Conservation (phyloP, 2,888 invertebrate genomes). For the Chrysomela aeneicollis region DNA sequence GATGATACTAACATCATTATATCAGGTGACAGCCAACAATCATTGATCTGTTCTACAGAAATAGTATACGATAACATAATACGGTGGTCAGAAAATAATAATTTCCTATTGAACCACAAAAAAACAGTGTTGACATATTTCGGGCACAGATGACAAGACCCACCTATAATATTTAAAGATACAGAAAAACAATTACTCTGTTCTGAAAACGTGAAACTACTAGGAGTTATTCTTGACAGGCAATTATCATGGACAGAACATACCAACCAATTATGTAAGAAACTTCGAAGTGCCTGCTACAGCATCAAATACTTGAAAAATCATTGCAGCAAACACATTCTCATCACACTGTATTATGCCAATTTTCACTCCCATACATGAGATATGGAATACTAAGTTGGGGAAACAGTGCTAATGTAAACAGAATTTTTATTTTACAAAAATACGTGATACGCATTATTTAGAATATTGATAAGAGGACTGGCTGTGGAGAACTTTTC, state of each 20-base stretch:
- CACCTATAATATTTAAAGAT: constrained; percentile 1
- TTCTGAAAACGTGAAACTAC: constrained; percentile 13
- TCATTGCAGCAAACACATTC: constrained; percentile 11
- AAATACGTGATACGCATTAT: neutral
- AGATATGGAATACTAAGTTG: constrained; percentile 17
- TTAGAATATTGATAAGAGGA: no score
- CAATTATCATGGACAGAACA: constrained; percentile 11
- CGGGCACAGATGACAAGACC: neutral
- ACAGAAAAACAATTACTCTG: constrained; percentile 12
- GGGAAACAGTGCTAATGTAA: constrained; percentile 13
- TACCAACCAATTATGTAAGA: constrained; percentile 4
- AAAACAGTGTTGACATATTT: constrained; percentile 3
- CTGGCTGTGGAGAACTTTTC: no score
- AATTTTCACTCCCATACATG: constrained; percentile 1
- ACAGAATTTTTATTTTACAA: constrained; percentile 7
- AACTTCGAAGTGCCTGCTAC: constrained; percentile 4
- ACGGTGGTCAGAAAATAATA: constrained; percentile 5
- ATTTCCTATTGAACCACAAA: neutral
- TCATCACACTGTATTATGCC: constrained; percentile 8
- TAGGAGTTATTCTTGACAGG: constrained; percentile 13
- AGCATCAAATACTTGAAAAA: constrained; percentile 9
- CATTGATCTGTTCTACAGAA: constrained; percentile 6
- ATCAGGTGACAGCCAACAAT: constrained; percentile 7
- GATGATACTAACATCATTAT: constrained; percentile 6
- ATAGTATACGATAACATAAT: constrained; percentile 8